These are phyloP conservation scores for Asobara japonica DNA, from an alignment of 1,140 invertebrate species.

Conservation along the genomic window DNA sequence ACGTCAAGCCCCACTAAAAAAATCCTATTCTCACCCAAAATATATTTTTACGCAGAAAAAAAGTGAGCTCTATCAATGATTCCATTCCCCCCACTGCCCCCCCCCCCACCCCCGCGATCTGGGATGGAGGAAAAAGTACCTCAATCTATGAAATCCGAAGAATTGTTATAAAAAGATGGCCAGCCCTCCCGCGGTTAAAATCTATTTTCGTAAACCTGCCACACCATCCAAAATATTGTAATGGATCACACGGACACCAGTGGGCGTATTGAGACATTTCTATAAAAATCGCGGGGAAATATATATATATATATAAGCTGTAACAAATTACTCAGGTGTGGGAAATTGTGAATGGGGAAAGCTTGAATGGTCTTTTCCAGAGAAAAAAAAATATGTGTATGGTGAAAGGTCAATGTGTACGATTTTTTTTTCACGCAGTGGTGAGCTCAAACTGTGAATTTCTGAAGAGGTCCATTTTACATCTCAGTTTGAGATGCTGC, in stretches of 20 bases:
- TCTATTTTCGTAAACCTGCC: slow-evolving; percentile 24
- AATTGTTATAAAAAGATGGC: not conserved
- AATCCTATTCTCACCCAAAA: no score
- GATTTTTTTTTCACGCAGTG: not conserved
- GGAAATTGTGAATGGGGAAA: not conserved
- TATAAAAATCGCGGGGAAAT: no score
- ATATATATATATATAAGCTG: not conserved
- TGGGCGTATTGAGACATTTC: not conserved
- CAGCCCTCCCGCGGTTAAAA: slow-evolving; percentile 1
- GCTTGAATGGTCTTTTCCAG: not conserved
- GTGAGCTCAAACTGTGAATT: slow-evolving; percentile 12
- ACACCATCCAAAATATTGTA: slow-evolving; percentile 7
- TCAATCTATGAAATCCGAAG: not conserved
- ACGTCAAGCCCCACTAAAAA: no score
- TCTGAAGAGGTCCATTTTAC: not conserved
- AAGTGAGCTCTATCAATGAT: not conserved
- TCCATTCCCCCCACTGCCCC: not conserved
- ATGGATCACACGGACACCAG: not conserved
- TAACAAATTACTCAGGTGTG: not conserved
- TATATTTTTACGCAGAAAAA: not conserved
- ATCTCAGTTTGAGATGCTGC: not conserved
- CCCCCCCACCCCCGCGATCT: not conserved
- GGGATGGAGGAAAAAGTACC: not conserved
- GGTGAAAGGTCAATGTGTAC: not conserved
- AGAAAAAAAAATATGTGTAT: not conserved